Percentiles rank a stretch among this genome's conserved stretches.
These are phyloP conservation scores for Hylaeus volcanicus DNA, from an alignment of 1,140 invertebrate genomes.

Conservation along the genomic window DNA sequence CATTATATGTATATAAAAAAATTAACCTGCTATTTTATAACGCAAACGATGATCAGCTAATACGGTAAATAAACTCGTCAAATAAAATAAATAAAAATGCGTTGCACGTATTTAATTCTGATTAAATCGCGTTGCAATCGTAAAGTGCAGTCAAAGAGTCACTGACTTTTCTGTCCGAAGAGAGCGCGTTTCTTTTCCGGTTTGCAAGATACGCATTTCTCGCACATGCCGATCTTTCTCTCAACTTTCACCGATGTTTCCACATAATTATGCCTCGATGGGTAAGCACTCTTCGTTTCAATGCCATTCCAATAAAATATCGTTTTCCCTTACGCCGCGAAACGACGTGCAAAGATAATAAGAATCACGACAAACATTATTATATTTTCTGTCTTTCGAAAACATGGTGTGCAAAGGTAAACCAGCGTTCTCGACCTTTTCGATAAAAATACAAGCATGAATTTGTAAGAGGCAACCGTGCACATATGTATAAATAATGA, in stretches of 20 bases:
- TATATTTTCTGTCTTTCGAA: background rate
- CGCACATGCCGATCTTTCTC: background rate
- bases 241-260: conserved; percentile 20
- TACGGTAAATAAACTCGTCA: background rate
- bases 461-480: background rate
- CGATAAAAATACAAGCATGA: background rate
- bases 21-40: no score
- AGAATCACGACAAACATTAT: background rate
- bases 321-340: background rate
- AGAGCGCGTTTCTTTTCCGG: conserved; percentile 19
- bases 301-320: background rate
- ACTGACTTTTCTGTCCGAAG: background rate
- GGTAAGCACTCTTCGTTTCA: background rate
- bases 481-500: background rate
- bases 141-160: conserved; percentile 5
- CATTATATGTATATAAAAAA: no score
- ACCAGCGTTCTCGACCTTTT: background rate
- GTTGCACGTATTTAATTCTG: background rate
- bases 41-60: no score
- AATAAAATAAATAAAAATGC: background rate
- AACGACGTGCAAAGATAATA: background rate
- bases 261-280: no score
- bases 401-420: background rate
- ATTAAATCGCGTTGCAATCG: background rate
- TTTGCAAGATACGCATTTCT: background rate